Evolutionary conservation across 92 coral and sea anemone species (phyloP), one percentile per base, ranked within the genome.

Genomic region (Siderastrea radians): DNA sequence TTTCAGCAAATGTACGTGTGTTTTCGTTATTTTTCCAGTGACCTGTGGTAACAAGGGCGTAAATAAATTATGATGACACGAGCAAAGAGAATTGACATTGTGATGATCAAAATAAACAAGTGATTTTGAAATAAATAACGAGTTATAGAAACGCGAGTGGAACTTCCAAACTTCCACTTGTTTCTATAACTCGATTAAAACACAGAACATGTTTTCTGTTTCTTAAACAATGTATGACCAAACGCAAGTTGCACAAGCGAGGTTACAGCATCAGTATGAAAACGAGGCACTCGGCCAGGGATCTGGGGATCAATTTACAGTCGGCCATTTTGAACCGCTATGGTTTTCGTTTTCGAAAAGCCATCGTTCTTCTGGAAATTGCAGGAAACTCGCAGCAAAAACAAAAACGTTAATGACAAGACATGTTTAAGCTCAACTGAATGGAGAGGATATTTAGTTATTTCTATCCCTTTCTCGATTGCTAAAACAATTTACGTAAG

Each of bases 331-430:
- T 71, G 76, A 38, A 71, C 12, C 52, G 49, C 8, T 19, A 10
- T 45, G 7, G 76, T 71, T 71, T 71, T 46, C 38, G 76, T 71
- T 38, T 71, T 16, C 76, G 6, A 71, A 45, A 71, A 45, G 76
- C 76, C 76, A 71, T 71, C 76, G 76, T 71, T 71, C 76, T 71
- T 17, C 76, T 71, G 76, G 76, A 49, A 12, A 71, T 71, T 38
- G 76, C 53, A 52, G 52, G 76, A 71, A 71, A 71, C 49, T 71
- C 50, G 76, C 50, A 71, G 76, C 49, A 52, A 71, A 71, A 71
- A 19, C 76, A 71, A 49, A 71, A 71, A 71, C 49, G 52, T 59
- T 59, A 59, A 59, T 59, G 63, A 59, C 63, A 59, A 12, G 63
- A 59, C 63, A 59, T 59, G 63, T 59, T 59, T 59, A 52, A 52